Evolutionary conservation across 2,113 vertebrate genomes (phyloP).

Genomic region (Apistogramma diplotaenia): DNA sequence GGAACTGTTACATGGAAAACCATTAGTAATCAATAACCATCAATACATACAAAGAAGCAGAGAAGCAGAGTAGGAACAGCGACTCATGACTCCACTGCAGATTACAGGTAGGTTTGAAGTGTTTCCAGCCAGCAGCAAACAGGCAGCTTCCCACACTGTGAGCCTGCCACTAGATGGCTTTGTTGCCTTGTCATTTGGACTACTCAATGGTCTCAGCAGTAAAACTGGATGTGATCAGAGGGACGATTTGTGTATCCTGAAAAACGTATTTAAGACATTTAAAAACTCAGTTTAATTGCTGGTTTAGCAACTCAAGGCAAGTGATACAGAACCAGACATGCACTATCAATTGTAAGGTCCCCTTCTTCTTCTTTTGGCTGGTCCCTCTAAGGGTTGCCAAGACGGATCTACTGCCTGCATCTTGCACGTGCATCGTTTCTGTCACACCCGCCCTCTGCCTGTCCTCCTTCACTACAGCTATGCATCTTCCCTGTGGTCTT

Average conservation of each 20-base stretch:
- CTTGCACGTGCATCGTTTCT: background rate
- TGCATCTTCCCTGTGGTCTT: background rate
- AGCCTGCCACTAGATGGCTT: slow-evolving; percentile 23
- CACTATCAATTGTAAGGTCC: background rate
- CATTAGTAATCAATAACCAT: background rate
- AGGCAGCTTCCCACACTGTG: background rate
- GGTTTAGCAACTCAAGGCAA: background rate
- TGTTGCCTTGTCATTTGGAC: background rate
- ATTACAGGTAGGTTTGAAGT: background rate
- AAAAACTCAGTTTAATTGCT: background rate
- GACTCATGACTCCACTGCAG: background rate
- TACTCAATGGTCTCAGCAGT: background rate
- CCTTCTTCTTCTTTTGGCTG: background rate
- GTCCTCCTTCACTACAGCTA: background rate
- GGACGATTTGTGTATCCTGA: background rate
- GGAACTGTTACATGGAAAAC: too few relatives aligned
- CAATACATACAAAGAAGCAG: too few relatives aligned
- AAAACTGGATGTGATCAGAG: background rate
- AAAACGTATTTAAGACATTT: background rate
- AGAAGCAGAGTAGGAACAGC: background rate
- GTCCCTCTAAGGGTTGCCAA: too few relatives aligned
- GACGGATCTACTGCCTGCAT: too few relatives aligned
- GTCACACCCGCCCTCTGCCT: background rate
- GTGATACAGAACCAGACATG: background rate
- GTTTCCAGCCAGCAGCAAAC: background rate